These are phyloP conservation scores for Rutpela maculata DNA, from an alignment of 2,888 invertebrate genomes.

Conservation along the genomic window DNA sequence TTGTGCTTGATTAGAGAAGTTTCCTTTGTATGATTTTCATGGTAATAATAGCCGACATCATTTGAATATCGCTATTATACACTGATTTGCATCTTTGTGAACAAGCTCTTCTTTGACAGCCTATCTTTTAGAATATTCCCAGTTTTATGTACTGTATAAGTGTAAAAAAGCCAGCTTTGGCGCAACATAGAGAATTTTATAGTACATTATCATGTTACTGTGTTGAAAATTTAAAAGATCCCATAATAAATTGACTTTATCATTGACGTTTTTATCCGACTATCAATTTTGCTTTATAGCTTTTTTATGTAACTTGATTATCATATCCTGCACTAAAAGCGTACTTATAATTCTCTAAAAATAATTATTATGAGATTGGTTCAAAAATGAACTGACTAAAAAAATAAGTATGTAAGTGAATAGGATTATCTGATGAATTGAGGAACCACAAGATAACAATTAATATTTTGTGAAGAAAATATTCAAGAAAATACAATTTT, in stretches of 20 bases:
- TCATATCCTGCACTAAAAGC: not conserved
- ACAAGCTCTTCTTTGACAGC: conserved; percentile 46
- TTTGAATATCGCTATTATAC: conserved; percentile 59
- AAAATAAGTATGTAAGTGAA: too few species aligned
- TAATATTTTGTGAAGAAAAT: too few species aligned
- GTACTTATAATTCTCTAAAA: not conserved
- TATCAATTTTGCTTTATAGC: conserved; percentile 7
- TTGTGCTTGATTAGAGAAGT: conserved; percentile 56
- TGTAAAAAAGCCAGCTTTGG: conserved; percentile 21
- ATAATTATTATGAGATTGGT: not conserved
- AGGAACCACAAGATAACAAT: too few species aligned
- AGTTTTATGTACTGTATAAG: conserved; percentile 16
- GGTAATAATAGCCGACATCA: conserved; percentile 51
- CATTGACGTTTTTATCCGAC: conserved; percentile 7
- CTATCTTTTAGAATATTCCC: conserved; percentile 22
- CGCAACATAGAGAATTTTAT: conserved; percentile 27
- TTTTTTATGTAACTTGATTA: conserved; percentile 1
- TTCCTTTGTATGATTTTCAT: conserved; percentile 56
- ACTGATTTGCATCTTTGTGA: conserved; percentile 59
- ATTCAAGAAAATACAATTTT: too few species aligned
- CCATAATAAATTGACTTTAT: conserved; percentile 29
- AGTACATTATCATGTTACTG: conserved; percentile 32
- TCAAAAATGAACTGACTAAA: not conserved
- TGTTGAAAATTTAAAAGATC: conserved; percentile 30
- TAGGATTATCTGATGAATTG: too few species aligned